Evolutionary conservation across 2,797 vertebrate species (phyloP).

Genomic region (Fratercula arctica): DNA sequence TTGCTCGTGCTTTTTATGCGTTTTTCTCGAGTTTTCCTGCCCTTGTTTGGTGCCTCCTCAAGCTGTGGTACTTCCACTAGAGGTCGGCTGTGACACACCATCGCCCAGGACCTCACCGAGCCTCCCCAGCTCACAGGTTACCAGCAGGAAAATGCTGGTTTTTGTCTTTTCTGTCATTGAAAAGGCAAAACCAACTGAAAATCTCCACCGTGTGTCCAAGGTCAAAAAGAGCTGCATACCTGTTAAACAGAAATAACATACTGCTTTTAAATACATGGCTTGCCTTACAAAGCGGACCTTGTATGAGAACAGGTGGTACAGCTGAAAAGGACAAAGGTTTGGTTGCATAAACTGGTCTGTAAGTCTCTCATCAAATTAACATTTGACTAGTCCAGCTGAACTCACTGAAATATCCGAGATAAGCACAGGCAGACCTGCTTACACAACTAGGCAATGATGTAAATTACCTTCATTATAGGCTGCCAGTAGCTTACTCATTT

Average conservation of each 20-base stretch:
- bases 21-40: neutral
- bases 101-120: rapidly evolving
- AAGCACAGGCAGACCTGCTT: neutral
- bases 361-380: neutral
- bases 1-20: neutral
- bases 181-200: neutral
- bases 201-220: neutral
- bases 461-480: neutral
- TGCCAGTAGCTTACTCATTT: neutral
- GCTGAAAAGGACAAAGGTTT: neutral
- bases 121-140: neutral
- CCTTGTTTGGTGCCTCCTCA: neutral
- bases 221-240: neutral
- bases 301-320: neutral
- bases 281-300: neutral
- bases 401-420: neutral
- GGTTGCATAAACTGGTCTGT: neutral
- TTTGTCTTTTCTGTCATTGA: neutral
- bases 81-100: neutral
- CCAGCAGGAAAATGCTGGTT: neutral
- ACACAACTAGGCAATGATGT: neutral
- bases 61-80: constrained; percentile 11
- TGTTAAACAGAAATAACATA: neutral
- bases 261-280: neutral
- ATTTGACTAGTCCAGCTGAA: neutral